phyloP scores from a whole-genome alignment of 1,140 invertebrate genomes.

The Grapholita molesta region DNA sequence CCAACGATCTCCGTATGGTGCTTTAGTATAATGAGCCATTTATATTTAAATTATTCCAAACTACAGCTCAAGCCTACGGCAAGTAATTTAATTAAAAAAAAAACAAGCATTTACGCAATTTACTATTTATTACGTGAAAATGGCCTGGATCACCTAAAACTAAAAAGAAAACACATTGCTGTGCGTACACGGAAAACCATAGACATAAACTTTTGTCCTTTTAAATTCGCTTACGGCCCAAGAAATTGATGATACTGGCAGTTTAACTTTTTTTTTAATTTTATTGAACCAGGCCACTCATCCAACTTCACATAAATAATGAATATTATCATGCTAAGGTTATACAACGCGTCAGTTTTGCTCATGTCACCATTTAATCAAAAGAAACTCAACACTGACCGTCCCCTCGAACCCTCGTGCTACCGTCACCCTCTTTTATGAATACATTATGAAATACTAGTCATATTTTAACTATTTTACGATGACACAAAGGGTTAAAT shows the following conservation, averaged over 20 bases:
- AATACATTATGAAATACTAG: neutral
- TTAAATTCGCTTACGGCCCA: neutral
- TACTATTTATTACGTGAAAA: slow-evolving; percentile 1
- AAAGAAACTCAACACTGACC: neutral
- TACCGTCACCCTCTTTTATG: slow-evolving; percentile 1
- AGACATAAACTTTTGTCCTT: neutral
- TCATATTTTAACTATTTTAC: slow-evolving; percentile 17
- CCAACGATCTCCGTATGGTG: slow-evolving; percentile 12
- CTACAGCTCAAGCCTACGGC: slow-evolving; percentile 15
- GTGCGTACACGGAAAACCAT: neutral
- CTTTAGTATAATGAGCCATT: slow-evolving; percentile 6
- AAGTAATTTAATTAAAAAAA: neutral
- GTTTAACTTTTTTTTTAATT: neutral
- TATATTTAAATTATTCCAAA: neutral
- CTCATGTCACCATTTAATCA: slow-evolving; percentile 6
- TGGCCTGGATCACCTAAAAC: neutral
- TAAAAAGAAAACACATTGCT: neutral
- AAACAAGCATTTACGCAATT: slow-evolving; percentile 15
- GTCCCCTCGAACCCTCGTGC: neutral
- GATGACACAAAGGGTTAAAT: neutral
- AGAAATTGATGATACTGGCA: neutral
- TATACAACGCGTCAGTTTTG: neutral
- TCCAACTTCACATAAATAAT: neutral
- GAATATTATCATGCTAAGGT: neutral
- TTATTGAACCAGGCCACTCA: neutral